phyloP scores from a whole-genome alignment of 2,797 vertebrate genomes.

The Apogon talboti region DNA sequence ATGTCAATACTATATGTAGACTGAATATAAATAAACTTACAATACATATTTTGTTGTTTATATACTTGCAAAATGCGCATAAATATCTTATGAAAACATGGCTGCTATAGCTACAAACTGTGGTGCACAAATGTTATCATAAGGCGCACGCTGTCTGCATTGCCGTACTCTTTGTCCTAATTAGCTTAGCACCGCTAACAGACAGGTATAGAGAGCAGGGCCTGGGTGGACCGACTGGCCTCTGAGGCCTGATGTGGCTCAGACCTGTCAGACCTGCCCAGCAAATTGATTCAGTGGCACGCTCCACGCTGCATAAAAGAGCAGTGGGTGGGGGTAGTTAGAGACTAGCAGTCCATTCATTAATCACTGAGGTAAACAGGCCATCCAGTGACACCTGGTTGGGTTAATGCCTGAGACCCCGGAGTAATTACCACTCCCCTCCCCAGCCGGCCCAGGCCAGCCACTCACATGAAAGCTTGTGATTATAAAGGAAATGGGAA shows the following conservation, averaged over 20 bases:
- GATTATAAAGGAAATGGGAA: conserved; percentile 97
- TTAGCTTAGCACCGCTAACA: conserved; percentile 61
- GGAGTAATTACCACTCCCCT: conserved; percentile 88
- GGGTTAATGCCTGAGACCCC: conserved; percentile 91
- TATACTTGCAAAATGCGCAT: background rate
- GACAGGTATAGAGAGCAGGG: conserved; percentile 61
- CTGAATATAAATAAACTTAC: no score
- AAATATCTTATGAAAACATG: background rate
- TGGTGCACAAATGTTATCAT: conserved; percentile 51
- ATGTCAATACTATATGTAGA: no score
- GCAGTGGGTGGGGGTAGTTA: conserved; percentile 64
- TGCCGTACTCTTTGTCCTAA: conserved; percentile 54
- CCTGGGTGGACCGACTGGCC: conserved; percentile 65
- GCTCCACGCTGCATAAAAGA: conserved; percentile 79
- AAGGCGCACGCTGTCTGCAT: conserved; percentile 31
- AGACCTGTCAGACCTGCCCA: conserved; percentile 77
- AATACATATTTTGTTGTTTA: no score
- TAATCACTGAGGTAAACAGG: conserved; percentile 92
- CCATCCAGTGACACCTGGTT: conserved; percentile 92
- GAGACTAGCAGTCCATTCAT: conserved; percentile 91
- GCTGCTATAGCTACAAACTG: conserved; percentile 24
- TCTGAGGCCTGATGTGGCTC: conserved; percentile 73
- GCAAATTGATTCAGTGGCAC: conserved; percentile 88
- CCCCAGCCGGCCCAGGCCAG: conserved; percentile 77
- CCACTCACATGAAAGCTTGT: conserved; percentile 91